Base-by-base conservation (phyloP, 2,797 vertebrate genomes). In the Gambelia wislizenii region DNA sequence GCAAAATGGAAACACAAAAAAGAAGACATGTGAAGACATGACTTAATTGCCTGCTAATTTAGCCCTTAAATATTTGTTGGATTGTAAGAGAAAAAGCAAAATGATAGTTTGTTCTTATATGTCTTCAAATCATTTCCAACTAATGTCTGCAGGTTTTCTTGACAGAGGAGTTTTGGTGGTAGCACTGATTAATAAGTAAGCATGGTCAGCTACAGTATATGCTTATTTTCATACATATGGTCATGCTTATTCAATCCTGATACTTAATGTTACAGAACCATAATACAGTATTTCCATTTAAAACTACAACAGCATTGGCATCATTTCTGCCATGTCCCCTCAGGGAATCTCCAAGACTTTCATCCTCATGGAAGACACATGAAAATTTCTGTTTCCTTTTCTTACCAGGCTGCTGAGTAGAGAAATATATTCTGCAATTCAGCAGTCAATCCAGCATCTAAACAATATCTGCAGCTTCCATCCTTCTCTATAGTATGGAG, bases 1-100 rank as follows among this genome's bases (percentile, higher is more conserved):
- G 8, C 92, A 39, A 36, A 0, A 86, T 86, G 56, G 77, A 25
- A 87, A 44, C 49, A 90, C 76, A 52, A 88, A 87, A 59, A 61
- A 0, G 22, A 87, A 89, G 61, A 0, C 47, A 27, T 22, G 70
- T 18, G 13, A 76, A 78, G 59, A 91, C 0, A 33, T 67, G 47
- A 33, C 85, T 90, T 1, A 85, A 30, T 85, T 82, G 91, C 20
- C n/a, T 83, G 8, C 47, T 70, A 87, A 4, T 52, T 1, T 52
- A n/a, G 56, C 33, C 39, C 49, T 67, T 33, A 2, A 61, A 36
- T 14, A 84, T 27, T 14, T 92, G 30, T 14, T 54, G 70, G n/a
- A 52, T 79, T 13, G 49, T 87, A 78, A 1, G 0, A 0, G 76
- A 86, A 82, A 92, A 22, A 22, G 52, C 3, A 86, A 75, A 90